Evolutionary conservation across 2,888 invertebrate genomes (phyloP), one percentile per base, ranked within the genome.

Genomic region (Lithodes maja): DNA sequence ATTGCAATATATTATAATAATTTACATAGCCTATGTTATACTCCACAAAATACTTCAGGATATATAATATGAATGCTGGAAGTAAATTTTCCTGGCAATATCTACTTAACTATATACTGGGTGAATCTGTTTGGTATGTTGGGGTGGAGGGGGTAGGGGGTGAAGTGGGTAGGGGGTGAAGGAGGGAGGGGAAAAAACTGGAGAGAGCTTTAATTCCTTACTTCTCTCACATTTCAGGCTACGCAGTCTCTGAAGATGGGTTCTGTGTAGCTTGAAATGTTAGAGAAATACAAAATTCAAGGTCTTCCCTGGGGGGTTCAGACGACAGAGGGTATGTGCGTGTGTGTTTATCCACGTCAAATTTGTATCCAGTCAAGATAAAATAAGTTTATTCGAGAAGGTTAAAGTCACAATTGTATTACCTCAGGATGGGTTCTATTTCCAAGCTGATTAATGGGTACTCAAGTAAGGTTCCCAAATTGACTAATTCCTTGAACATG

Each of bases 31-130:
- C 77, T 85, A 86, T 86, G 82, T 33, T 86, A 86, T 86, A 86
- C 77, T 82, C 82, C 75, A 82, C 86, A 86, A 82, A 86, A 82
- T 86, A 86, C 86, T 86, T 86, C 71, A 86, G 81, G 86, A 86
- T 53, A 80, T 80, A 82, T 33, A 33, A 33, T 82, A 82, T 85
- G 85, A 85, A 55, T 86, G 81, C 68, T 86, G 86, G 86, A 86
- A 86, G 86, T 86, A 80, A 33, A 86, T 74, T 75, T 82, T 82
- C n/a, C 79, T 85, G 69, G 49, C 69, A 85, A 68, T 55, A 74
- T 82, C 81, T 86, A 82, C 82, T 86, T 81, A 81, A 86, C 69
- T 86, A 86, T 33, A 33, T 82, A 82, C 75, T 77, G 61, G 86
- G 9, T 81, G 52, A 86, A 78, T 50, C 52, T 80, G n/a, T 54